These are phyloP conservation scores for Coryphaenoides rupestris DNA, from an alignment of 2,113 vertebrate genomes.

Conservation along the genomic window DNA sequence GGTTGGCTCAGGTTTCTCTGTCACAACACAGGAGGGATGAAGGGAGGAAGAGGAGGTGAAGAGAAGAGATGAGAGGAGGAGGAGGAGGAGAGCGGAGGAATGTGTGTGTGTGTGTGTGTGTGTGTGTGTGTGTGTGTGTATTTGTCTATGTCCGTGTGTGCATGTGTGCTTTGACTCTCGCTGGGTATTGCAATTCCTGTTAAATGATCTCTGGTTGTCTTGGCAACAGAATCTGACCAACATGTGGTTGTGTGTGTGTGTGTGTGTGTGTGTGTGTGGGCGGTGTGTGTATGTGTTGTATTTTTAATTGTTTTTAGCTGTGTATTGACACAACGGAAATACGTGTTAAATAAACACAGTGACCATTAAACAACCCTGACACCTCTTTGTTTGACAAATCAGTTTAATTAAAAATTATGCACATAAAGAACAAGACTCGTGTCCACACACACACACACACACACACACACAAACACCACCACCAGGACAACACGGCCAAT, in stretches of 20 bases:
- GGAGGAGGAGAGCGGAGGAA: background rate
- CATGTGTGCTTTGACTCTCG: background rate
- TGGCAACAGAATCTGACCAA: background rate
- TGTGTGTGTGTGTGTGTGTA: too few species aligned
- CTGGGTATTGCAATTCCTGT: background rate
- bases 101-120: slow-evolving; percentile 4
- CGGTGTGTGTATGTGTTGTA: too few species aligned
- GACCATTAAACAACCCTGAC: too few species aligned
- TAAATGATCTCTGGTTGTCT: background rate
- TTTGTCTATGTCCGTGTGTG: background rate
- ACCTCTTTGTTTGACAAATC: background rate
- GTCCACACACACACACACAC: too few species aligned
- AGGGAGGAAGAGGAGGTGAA: background rate
- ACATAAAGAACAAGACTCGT: too few species aligned
- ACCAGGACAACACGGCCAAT: background rate
- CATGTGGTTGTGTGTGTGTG: too few species aligned
- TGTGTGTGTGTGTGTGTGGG: too few species aligned
- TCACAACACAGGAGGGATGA: background rate
- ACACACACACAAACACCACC: too few species aligned
- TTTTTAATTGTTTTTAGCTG: too few species aligned
- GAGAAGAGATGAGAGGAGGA: background rate
- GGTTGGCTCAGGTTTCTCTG: background rate
- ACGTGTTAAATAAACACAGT: too few species aligned
- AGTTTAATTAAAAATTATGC: background rate
- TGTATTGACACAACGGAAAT: too few species aligned